Evolutionary conservation across 2,888 invertebrate species (phyloP).

Genomic region (Caenorhabditis becei): DNA sequence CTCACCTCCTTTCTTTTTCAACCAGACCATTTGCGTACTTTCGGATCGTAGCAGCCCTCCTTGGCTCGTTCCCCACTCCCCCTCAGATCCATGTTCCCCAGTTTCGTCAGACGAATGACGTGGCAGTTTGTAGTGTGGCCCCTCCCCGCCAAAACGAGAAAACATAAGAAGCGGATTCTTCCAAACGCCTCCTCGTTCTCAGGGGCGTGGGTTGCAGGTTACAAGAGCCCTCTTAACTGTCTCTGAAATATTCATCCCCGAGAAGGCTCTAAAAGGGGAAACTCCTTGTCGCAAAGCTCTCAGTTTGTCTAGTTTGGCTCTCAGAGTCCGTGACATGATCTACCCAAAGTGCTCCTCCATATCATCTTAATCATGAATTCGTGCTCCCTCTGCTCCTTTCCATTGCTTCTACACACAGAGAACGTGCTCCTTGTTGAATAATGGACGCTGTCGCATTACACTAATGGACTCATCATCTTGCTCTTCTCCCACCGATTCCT

Average conservation of each 20-base stretch:
- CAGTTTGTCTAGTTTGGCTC: conserved; percentile 25
- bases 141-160: conserved; percentile 2
- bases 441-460: conserved; percentile 23
- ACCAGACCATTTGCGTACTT: too few species aligned
- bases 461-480: conserved; percentile 46
- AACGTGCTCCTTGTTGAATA: conserved; percentile 32
- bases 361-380: not conserved
- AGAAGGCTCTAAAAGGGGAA: conserved; percentile 32
- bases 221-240: conserved; percentile 19
- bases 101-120: not conserved
- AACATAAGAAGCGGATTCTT: conserved; percentile 13
- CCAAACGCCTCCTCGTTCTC: conserved; percentile 41
- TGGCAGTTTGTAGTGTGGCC: conserved; percentile 9
- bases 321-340: not conserved
- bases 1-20: too few species aligned
- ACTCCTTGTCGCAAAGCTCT: not conserved
- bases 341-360: not conserved
- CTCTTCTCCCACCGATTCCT: conserved; percentile 9
- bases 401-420: conserved; percentile 5
- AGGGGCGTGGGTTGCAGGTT: conserved; percentile 45
- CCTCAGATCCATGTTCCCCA: too few species aligned
- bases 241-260: conserved; percentile 43
- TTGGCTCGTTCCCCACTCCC: not conserved
- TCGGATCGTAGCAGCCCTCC: not conserved
- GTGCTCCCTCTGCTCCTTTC: not conserved